Percentiles rank a stretch among this genome's conserved stretches.
phyloP scores from a whole-genome alignment of 2,797 vertebrate genomes.

The Rhodeus uyekii region DNA sequence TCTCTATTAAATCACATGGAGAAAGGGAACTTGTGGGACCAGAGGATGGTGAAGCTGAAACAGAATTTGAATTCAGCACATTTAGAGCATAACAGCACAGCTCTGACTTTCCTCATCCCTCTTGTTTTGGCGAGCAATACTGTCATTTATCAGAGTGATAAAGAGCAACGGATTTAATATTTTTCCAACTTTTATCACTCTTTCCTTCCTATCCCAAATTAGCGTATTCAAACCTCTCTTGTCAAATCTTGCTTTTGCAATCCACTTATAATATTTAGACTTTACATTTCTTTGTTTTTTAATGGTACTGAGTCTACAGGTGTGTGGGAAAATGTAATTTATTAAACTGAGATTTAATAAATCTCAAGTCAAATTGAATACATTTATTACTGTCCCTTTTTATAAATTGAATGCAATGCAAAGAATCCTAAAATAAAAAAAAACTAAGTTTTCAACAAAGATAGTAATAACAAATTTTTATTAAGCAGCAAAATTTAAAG shows the following conservation, averaged over 20 bases:
- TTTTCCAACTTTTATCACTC: background rate
- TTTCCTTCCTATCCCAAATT: constrained; percentile 13
- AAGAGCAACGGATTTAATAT: background rate
- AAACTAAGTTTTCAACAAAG: no score
- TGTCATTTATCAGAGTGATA: constrained; percentile 29
- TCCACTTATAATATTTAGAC: background rate
- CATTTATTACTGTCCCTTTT: no score
- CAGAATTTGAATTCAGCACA: constrained; percentile 8
- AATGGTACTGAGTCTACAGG: background rate
- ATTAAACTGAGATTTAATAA: no score
- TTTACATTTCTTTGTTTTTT: constrained; percentile 22
- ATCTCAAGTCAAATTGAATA: no score
- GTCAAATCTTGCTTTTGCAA: constrained; percentile 19
- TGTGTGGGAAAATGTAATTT: no score
- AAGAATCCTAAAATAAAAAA: background rate
- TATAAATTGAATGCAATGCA: no score
- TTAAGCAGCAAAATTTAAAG: background rate
- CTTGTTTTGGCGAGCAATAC: background rate
- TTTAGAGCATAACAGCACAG: constrained; percentile 10
- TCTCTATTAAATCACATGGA: background rate
- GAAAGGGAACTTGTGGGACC: background rate
- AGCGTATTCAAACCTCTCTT: constrained; percentile 18
- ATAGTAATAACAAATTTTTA: no score
- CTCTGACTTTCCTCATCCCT: background rate
- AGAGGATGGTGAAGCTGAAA: constrained; percentile 28